Conservation (phyloP, 37 sponge, comb jelly and placozoan genomes). For the Halichondria panicea region DNA sequence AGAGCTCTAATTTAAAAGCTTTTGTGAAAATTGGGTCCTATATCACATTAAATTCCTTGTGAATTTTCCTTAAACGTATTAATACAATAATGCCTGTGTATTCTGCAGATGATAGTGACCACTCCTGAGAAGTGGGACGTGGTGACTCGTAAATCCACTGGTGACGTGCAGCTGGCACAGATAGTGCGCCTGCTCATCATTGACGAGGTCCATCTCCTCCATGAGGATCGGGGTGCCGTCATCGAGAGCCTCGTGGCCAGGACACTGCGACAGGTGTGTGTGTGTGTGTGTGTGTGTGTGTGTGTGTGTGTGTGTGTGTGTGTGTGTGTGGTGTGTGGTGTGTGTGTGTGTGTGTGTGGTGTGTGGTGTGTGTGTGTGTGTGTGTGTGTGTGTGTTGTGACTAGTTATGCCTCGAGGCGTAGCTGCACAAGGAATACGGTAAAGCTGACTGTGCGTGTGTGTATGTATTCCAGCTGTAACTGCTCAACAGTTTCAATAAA, state of each 20-base stretch:
- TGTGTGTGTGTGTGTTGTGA: no score
- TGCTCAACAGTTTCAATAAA: no score
- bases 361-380: no score
- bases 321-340: neutral
- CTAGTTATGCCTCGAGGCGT: no score
- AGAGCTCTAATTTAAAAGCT: neutral
- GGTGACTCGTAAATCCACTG: conserved; percentile 95
- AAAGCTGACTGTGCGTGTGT: no score
- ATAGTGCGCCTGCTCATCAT: conserved; percentile 93
- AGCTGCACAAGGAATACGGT: no score
- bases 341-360: no score
- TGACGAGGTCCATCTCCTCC: conserved; percentile 97
- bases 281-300: neutral
- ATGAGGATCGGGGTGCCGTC: conserved; percentile 97
- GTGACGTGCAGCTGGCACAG: conserved; percentile 91
- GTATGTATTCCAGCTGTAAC: no score
- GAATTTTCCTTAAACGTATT: neutral
- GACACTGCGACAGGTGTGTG: conserved; percentile 88
- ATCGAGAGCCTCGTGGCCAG: conserved; percentile 97
- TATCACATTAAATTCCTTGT: neutral
- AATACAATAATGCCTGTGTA: neutral
- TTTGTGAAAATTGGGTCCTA: neutral
- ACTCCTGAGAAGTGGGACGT: conserved; percentile 99
- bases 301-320: neutral
- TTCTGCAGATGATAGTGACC: conserved; percentile 93